Percentiles rank a stretch among this genome's conserved stretches.
These are phyloP conservation scores for Heterodera carotae DNA, from an alignment of 1,140 invertebrate species.

Conservation along the genomic window DNA sequence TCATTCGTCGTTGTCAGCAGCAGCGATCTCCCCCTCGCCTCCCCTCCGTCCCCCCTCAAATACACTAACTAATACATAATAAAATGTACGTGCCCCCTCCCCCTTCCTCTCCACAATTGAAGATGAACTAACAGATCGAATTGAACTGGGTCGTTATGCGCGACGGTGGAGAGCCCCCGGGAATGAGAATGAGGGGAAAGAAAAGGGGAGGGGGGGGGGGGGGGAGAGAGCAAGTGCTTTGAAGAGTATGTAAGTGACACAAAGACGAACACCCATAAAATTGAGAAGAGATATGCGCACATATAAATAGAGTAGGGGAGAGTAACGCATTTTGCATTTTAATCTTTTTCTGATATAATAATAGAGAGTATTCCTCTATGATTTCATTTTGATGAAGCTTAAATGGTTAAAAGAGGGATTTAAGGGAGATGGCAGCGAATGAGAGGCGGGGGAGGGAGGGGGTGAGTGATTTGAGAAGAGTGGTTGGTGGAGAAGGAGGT, in stretches of 20 bases:
- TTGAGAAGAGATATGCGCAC: not conserved
- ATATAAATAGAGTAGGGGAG: not conserved
- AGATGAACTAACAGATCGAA: slow-evolving; percentile 10
- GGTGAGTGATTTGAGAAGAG: too few relatives aligned
- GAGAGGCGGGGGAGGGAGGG: too few relatives aligned
- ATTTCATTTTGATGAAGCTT: not conserved
- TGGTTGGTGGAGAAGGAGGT: too few relatives aligned
- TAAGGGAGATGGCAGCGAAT: not conserved
- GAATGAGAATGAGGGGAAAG: too few relatives aligned
- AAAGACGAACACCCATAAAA: too few relatives aligned
- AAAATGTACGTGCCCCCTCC: too few relatives aligned
- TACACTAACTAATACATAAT: too few relatives aligned
- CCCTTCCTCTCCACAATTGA: not conserved
- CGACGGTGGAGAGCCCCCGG: not conserved
- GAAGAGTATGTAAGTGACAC: too few relatives aligned
- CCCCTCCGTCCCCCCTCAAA: not conserved
- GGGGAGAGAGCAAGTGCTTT: not conserved
- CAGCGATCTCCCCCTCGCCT: not conserved
- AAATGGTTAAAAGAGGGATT: not conserved
- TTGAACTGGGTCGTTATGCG: slow-evolving; percentile 15
- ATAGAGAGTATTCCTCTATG: not conserved
- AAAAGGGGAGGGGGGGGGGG: not conserved
- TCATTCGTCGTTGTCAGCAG: not conserved
- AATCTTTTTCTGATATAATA: not conserved
- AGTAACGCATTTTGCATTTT: not conserved